phyloP scores from a whole-genome alignment of 2,113 vertebrate genomes.

The Dicrurus megarhynchus region DNA sequence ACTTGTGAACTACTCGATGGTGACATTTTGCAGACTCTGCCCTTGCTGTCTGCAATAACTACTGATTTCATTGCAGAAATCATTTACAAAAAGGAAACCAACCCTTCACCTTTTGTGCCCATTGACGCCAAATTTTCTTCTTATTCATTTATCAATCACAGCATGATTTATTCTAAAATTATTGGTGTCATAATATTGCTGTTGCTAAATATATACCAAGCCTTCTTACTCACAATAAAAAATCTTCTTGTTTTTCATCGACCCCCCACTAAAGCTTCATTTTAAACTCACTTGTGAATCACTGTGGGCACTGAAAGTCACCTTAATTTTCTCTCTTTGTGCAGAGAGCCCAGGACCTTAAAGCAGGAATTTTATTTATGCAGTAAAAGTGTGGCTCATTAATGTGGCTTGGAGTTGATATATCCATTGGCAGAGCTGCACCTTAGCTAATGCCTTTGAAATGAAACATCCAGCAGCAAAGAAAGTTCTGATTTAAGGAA shows the following conservation, averaged over 20 bases:
- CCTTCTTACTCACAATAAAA: not conserved
- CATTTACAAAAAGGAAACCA: not conserved
- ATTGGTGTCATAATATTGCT: not conserved
- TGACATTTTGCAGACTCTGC: not conserved
- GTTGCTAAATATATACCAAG: not conserved
- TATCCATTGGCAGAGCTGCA: not conserved
- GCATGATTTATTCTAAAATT: not conserved
- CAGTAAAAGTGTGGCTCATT: slow-evolving; percentile 20
- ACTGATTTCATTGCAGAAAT: not conserved
- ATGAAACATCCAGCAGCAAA: not conserved
- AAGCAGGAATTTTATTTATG: slow-evolving; percentile 19
- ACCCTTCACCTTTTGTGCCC: not conserved
- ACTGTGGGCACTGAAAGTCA: not conserved
- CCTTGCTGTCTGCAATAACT: not conserved
- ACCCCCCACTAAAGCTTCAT: not conserved
- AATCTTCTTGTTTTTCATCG: not conserved
- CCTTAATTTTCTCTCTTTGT: not conserved
- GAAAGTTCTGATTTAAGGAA: slow-evolving; percentile 4
- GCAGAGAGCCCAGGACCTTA: not conserved
- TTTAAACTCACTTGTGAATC: not conserved
- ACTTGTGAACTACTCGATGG: not conserved
- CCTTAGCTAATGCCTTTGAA: not conserved
- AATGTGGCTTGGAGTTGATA: slow-evolving; percentile 7
- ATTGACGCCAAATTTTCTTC: not conserved
- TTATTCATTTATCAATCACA: not conserved